Evolutionary conservation across 2,797 vertebrate species (phyloP).

Genomic region (Echeneis naucrates): DNA sequence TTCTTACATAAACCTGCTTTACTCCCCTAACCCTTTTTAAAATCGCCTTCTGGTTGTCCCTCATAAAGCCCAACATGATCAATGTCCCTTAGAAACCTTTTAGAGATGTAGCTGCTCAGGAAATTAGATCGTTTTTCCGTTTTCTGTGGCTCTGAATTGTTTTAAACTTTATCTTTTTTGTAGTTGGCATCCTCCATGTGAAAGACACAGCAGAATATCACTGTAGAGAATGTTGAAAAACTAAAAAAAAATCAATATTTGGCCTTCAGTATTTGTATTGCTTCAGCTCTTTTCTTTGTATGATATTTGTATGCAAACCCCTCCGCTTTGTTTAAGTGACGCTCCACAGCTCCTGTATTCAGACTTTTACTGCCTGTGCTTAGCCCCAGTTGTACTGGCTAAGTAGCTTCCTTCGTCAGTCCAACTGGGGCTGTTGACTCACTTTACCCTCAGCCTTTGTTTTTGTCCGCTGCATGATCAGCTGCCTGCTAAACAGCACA

Average conservation of each 20-base stretch:
- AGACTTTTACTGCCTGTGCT: slow-evolving; percentile 5
- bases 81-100: slow-evolving; percentile 13
- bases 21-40: slow-evolving; percentile 12
- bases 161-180: background rate
- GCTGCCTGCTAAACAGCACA: slow-evolving; percentile 22
- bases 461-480: slow-evolving; percentile 35
- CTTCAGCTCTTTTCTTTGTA: background rate
- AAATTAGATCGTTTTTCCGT: slow-evolving; percentile 9
- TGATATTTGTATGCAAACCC: background rate
- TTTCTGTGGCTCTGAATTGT: background rate
- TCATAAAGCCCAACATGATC: slow-evolving; percentile 14
- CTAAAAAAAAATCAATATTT: slow-evolving; percentile 5
- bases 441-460: slow-evolving; percentile 38
- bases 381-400: slow-evolving; percentile 37
- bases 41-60: slow-evolving; percentile 27
- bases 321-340: background rate
- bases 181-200: background rate
- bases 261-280: background rate
- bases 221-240: background rate
- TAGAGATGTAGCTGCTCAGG: slow-evolving; percentile 3
- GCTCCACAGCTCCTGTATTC: background rate
- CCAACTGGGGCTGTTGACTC: slow-evolving; percentile 44
- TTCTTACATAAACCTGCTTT: slow-evolving; percentile 59
- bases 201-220: background rate
- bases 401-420: slow-evolving; percentile 32